Base-by-base conservation (phyloP, 2,888 invertebrate genomes). In the Polymixis lichenea region DNA sequence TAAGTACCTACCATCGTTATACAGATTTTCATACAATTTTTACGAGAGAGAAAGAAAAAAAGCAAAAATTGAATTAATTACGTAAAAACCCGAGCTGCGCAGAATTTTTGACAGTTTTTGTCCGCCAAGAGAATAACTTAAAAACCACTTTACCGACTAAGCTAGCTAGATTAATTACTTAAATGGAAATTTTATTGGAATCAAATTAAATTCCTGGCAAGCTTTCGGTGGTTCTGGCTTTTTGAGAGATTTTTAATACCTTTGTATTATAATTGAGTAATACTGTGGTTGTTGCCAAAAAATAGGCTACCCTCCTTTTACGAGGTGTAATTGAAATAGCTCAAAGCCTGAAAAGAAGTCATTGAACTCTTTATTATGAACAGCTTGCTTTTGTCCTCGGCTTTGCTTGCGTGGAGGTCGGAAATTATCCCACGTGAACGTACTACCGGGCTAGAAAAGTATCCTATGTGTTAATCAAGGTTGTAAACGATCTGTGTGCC, bases 111-210 rank as follows among this genome's bases (percentile, higher is more conserved):
- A 71, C 74, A 83, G 60, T 72, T 74, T 76, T 84, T 78, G 77
- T 72, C 28, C 67, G 51, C 46, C 58, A 51, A 53, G 68, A 70
- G 87, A 81, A 87, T 86, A 84, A 80, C 77, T 83, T 85, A 86
- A 83, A 88, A 88, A 81, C 81, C 88, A 83, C 81, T 83, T 80
- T 66, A 55, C 65, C 32, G 60, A 19, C 79, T 81, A 72, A 83
- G 79, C 77, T 66, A 75, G 72, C 77, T 69, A 80, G 79, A 87
- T 88, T 88, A 87, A 87, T 87, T 85, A 85, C 74, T 83, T 80
- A 75, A 85, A 87, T 82, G 79, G 83, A 71, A 25, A 77, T 85
- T 88, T 87, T 87, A 88, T 87, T 87, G 78, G 69, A 87, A 85
- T 79, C 73, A 76, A 87, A 79, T 87, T 78, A 88, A 79, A 79